Conservation (phyloP, 92 coral and sea anemone genomes). For the Plumapathes pennacea region DNA sequence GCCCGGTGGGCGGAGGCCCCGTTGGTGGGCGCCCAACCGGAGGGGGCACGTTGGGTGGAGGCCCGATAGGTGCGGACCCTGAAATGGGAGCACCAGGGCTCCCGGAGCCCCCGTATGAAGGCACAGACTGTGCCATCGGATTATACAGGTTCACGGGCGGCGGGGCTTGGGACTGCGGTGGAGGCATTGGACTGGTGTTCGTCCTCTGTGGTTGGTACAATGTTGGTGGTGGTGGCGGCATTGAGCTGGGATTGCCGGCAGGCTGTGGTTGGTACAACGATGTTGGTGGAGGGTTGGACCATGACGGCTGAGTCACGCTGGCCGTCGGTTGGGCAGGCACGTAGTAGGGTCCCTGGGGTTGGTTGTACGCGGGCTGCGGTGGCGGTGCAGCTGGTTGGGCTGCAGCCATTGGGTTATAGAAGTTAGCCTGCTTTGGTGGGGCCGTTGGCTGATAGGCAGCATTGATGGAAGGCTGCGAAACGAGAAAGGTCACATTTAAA, state of each 20-base stretch:
- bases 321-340: constrained; percentile 36
- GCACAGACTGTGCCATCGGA: constrained; percentile 39
- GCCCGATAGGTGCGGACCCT: constrained; percentile 29
- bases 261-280: constrained; percentile 60
- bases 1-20: constrained; percentile 60
- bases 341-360: constrained; percentile 60
- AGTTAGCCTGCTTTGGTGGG: constrained; percentile 49
- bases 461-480: constrained; percentile 11
- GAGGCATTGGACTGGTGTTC: constrained; percentile 9
- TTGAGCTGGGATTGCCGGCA: constrained; percentile 20
- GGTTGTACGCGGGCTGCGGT: constrained; percentile 75
- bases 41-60: constrained; percentile 42
- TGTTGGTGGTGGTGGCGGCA: constrained; percentile 36
- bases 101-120: constrained; percentile 41
- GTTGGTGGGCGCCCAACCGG: constrained; percentile 64
- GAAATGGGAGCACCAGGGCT: constrained; percentile 81
- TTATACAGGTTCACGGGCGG: constrained; percentile 66
- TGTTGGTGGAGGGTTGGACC: constrained; percentile 59
- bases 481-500: too few relatives aligned
- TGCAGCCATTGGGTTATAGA: constrained; percentile 86
- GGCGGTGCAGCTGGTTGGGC: constrained; percentile 58
- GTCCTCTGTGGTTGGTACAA: constrained; percentile 23
- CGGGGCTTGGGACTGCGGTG: constrained; percentile 14
- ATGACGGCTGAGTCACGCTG: constrained; percentile 46
- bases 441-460: constrained; percentile 55